Conservation (phyloP, 2,888 invertebrate genomes). For the Diploptera punctata region DNA sequence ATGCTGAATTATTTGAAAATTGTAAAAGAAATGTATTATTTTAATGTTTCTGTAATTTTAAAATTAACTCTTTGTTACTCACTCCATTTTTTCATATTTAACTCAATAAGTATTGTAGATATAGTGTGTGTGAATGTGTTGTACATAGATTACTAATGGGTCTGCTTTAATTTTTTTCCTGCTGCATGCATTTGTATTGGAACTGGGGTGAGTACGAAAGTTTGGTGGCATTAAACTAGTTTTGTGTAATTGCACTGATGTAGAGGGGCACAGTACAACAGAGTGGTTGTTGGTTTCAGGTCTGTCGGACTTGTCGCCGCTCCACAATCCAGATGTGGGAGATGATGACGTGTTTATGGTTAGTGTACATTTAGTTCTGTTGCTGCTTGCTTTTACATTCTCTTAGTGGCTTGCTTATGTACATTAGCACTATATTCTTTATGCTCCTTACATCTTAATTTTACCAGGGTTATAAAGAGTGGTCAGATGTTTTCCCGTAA, state of each 20-base stretch:
- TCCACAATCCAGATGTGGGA: conserved; percentile 77
- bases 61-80: too few species aligned
- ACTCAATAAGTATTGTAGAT: too few species aligned
- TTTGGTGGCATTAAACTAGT: not conserved
- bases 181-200: conserved; percentile 27
- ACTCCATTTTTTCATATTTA: too few species aligned
- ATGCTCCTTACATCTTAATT: too few species aligned
- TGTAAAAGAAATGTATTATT: too few species aligned
- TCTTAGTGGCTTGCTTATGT: too few species aligned
- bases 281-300: conserved; percentile 59
- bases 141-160: not conserved
- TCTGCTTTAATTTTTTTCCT: conserved; percentile 32
- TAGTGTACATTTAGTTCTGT: conserved; percentile 49
- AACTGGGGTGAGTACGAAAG: conserved; percentile 31
- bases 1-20: too few species aligned
- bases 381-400: too few species aligned
- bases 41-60: too few species aligned
- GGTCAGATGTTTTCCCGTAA: too few species aligned
- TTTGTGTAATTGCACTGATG: not conserved
- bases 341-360: conserved; percentile 97
- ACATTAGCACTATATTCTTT: too few species aligned
- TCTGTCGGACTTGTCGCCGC: conserved; percentile 75
- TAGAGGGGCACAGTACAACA: not conserved
- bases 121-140: not conserved
- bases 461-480: too few species aligned